phyloP scores from a whole-genome alignment of 2,113 vertebrate species.

The Ramphastos sulfuratus region DNA sequence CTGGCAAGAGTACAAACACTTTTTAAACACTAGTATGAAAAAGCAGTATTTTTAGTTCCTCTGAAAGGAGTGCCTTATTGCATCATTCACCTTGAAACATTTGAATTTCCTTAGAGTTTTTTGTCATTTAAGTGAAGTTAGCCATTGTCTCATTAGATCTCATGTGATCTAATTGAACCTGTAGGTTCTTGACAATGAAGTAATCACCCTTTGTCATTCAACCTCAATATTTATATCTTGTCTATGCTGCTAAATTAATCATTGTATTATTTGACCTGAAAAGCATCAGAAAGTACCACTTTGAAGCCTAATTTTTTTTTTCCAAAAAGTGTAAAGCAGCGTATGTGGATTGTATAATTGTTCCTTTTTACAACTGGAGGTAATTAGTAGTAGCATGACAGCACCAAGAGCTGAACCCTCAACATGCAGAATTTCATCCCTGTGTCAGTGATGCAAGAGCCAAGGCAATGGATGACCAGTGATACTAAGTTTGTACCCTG shows the following conservation, averaged over 20 bases:
- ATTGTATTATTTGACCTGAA: not conserved
- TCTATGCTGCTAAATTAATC: not conserved
- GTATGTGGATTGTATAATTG: not conserved
- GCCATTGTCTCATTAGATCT: not conserved
- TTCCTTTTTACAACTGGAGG: not conserved
- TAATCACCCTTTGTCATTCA: not conserved
- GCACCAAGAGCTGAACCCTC: not conserved
- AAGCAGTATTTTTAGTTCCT: not conserved
- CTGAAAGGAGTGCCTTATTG: not conserved
- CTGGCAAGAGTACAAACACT: not conserved
- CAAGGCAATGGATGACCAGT: not conserved
- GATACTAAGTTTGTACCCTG: not conserved
- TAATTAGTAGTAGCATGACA: not conserved
- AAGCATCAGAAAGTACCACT: not conserved
- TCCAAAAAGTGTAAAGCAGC: not conserved
- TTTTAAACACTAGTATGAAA: not conserved
- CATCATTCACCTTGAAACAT: not conserved
- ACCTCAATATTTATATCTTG: not conserved
- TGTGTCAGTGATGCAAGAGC: not conserved
- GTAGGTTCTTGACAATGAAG: not conserved
- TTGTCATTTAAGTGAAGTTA: not conserved
- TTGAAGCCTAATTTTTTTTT: not conserved
- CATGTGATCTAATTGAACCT: not conserved
- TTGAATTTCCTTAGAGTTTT: not conserved
- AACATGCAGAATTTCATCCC: not conserved